These are phyloP conservation scores for Spongia lamella DNA, from an alignment of 37 sponge, comb jelly and placozoan genomes.

Conservation along the genomic window DNA sequence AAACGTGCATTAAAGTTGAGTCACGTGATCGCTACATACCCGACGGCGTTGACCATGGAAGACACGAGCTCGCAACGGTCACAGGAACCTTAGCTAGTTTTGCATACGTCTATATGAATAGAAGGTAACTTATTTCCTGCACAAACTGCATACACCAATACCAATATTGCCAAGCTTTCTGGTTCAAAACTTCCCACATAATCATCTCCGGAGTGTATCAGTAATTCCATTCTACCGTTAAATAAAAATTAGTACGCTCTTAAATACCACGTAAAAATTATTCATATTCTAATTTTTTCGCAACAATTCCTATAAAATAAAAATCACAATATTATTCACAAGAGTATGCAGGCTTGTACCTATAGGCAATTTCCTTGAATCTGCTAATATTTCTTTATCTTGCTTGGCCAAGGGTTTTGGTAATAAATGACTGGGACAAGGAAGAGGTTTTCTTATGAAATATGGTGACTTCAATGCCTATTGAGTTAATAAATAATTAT, in stretches of 20 bases:
- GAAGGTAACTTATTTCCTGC: background rate
- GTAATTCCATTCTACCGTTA: conserved; percentile 1
- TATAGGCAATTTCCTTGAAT: background rate
- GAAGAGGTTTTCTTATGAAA: conserved; percentile 72
- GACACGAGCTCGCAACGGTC: conserved; percentile 16
- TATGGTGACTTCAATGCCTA: conserved; percentile 73
- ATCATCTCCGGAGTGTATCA: conserved; percentile 60
- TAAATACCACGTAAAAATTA: no score
- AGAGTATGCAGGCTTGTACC: no score
- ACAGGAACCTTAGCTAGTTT: conserved; percentile 18
- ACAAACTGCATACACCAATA: no score
- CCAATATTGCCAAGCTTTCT: conserved; percentile 63
- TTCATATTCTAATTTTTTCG: no score
- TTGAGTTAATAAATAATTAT: no score
- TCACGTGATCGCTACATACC: background rate
- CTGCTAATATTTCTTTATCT: conserved; percentile 21
- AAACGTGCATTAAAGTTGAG: background rate
- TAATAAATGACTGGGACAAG: conserved; percentile 62
- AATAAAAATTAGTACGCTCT: no score
- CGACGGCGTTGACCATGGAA: conserved; percentile 25
- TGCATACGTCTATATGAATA: conserved; percentile 32
- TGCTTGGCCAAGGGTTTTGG: conserved; percentile 70
- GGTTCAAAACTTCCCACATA: conserved; percentile 56
- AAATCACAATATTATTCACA: no score
- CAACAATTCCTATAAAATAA: no score